Percentiles rank a stretch among this genome's conserved stretches.
phyloP scores from a whole-genome alignment of 2,888 invertebrate genomes.

The Caradrina clavipalpis region DNA sequence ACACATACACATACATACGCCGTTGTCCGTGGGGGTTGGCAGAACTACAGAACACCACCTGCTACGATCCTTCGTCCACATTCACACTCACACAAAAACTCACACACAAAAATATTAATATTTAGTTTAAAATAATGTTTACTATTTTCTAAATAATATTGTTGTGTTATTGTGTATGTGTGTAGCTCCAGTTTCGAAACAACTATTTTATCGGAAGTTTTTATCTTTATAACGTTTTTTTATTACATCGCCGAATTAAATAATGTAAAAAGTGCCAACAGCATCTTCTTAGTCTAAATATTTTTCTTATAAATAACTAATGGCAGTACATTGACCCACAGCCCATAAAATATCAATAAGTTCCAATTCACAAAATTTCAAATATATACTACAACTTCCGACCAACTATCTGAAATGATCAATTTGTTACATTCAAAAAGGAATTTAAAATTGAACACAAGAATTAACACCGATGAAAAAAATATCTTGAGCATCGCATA shows the following conservation, averaged over 20 bases:
- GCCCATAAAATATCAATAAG: slow-evolving; percentile 18
- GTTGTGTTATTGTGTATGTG: no score
- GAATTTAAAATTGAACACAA: slow-evolving; percentile 24
- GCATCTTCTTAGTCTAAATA: not conserved
- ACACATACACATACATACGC: no score
- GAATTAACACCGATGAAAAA: slow-evolving; percentile 5
- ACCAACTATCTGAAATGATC: not conserved
- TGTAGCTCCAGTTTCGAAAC: no score
- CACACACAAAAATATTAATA: no score
- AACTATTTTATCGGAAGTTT: not conserved
- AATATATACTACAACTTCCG: slow-evolving; percentile 26
- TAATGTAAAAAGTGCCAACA: not conserved
- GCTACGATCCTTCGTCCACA: no score
- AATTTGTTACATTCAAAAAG: slow-evolving; percentile 33
- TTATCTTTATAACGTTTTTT: not conserved
- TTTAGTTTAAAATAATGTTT: no score
- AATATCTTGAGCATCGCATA: slow-evolving; percentile 32
- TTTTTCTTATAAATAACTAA: not conserved
- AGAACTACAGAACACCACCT: no score
- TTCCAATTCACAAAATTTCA: slow-evolving; percentile 22
- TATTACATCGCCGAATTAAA: slow-evolving; percentile 4
- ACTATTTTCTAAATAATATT: no score
- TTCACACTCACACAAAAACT: no score
- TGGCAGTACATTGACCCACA: slow-evolving; percentile 29
- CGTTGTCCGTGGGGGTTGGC: no score